Evolutionary conservation across 2,888 invertebrate genomes (phyloP).

Genomic region (Herminia tarsipennalis): DNA sequence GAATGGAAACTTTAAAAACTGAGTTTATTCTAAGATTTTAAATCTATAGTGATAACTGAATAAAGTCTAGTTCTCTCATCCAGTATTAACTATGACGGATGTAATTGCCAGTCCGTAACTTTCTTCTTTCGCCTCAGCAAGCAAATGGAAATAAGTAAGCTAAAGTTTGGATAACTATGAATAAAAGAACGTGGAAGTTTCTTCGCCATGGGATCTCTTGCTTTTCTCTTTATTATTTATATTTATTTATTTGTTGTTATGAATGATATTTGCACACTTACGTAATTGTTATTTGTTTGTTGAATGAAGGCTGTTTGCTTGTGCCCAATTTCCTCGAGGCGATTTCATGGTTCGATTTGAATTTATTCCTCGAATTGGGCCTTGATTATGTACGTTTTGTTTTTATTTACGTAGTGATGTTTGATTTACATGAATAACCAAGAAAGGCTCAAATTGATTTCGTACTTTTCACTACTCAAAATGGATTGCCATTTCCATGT

Average conservation of each 20-base stretch:
- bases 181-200: conserved; percentile 49
- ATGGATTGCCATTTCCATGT: no score
- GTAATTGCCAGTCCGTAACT: conserved; percentile 52
- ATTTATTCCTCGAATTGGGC: not conserved
- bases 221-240: conserved; percentile 36
- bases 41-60: conserved; percentile 7
- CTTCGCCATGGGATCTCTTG: conserved; percentile 20
- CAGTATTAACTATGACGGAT: conserved; percentile 39
- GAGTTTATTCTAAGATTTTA: no score
- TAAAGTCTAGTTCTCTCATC: conserved; percentile 13
- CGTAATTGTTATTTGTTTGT: conserved; percentile 22
- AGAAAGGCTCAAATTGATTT: no score
- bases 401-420: no score
- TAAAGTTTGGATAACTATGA: conserved; percentile 56
- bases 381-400: no score
- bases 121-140: conserved; percentile 38
- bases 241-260: conserved; percentile 46
- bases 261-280: conserved; percentile 31
- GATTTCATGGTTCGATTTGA: not conserved
- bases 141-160: conserved; percentile 57
- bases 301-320: not conserved
- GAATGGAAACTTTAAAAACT: no score
- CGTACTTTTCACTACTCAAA: no score
- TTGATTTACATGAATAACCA: no score
- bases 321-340: not conserved